Conservation (phyloP, 2,113 vertebrate genomes). For the Bubo blakistoni region DNA sequence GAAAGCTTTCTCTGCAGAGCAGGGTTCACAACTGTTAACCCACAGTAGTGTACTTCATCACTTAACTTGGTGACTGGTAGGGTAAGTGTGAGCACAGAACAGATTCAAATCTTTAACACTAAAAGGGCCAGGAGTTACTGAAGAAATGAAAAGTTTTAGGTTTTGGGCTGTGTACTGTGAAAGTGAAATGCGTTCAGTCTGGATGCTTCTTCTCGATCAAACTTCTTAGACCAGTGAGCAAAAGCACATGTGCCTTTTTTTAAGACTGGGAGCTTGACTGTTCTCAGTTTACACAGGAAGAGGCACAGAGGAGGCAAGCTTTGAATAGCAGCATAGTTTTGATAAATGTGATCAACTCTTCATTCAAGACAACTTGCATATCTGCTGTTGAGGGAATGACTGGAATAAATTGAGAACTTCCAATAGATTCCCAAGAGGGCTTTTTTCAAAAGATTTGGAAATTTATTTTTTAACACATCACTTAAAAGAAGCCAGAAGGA, state of each 20-base stretch:
- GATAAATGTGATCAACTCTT: not conserved
- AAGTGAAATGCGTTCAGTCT: not conserved
- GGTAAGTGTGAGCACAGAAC: not conserved
- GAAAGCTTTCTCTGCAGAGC: not conserved
- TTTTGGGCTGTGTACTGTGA: not conserved
- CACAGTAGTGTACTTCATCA: not conserved
- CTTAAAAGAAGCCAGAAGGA: not conserved
- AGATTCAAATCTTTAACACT: not conserved
- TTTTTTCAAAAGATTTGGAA: not conserved
- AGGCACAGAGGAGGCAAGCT: not conserved
- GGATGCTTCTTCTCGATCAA: not conserved
- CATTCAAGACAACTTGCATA: not conserved
- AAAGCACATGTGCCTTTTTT: not conserved
- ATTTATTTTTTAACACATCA: not conserved
- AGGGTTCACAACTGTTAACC: not conserved
- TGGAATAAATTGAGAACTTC: not conserved
- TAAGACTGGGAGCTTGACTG: not conserved
- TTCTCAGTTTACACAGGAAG: not conserved
- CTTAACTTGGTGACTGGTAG: not conserved
- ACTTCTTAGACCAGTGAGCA: not conserved
- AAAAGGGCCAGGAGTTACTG: not conserved
- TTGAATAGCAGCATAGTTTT: not conserved
- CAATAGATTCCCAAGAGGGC: not conserved
- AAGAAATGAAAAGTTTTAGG: not conserved
- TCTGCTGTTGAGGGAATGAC: not conserved